Percentiles rank a stretch among this genome's conserved stretches.
phyloP scores from a whole-genome alignment of 2,113 vertebrate genomes.

The Elanoides forficatus region DNA sequence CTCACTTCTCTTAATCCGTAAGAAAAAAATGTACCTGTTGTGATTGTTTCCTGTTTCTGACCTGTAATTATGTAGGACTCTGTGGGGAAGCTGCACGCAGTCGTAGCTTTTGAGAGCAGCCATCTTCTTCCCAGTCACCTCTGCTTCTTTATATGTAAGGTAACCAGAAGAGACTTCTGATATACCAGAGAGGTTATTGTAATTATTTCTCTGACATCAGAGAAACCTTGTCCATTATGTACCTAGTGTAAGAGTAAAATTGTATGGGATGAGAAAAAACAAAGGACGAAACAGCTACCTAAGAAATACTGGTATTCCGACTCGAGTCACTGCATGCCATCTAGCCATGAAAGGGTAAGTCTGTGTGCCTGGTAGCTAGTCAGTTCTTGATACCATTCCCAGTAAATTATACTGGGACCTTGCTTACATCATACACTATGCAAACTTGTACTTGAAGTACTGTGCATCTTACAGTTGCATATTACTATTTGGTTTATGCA shows the following conservation, averaged over 20 bases:
- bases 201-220: constrained; percentile 15
- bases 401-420: constrained; percentile 5
- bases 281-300: background rate
- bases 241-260: background rate
- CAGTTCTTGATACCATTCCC: background rate
- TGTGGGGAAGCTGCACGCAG: constrained; percentile 41
- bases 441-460: background rate
- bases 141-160: background rate
- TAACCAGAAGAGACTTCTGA: background rate
- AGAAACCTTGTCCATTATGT: background rate
- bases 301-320: background rate
- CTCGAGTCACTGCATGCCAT: background rate
- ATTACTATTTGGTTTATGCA: background rate
- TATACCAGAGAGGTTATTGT: background rate
- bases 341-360: background rate
- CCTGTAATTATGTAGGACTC: constrained; percentile 49
- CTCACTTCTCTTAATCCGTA: constrained; percentile 58
- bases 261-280: background rate
- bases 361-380: background rate
- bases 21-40: constrained; percentile 45
- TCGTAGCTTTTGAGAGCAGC: constrained; percentile 70
- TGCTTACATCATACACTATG: constrained; percentile 4
- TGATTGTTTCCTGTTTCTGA: constrained; percentile 59
- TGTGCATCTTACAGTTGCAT: background rate
- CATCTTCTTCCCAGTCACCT: constrained; percentile 55